A percentile compares a stretch with the other conserved stretches of the same genome.
Conservation (phyloP, 2,888 invertebrate genomes). For the Trisateles emortualis region DNA sequence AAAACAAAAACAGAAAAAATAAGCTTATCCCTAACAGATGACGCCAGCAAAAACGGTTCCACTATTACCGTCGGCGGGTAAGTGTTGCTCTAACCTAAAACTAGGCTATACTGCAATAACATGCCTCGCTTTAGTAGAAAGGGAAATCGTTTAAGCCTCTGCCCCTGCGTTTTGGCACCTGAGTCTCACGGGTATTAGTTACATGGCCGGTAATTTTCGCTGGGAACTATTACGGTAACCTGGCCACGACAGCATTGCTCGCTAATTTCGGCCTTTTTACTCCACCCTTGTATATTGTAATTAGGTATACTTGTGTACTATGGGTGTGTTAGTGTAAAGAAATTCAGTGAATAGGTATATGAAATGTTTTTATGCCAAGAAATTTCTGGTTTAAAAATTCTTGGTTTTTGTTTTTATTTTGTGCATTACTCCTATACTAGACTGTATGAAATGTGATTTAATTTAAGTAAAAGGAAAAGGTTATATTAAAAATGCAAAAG, state of each 20-base stretch:
- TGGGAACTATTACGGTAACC: conserved; percentile 43
- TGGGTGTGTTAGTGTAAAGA: neutral
- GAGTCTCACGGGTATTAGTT: conserved; percentile 62
- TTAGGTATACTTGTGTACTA: conserved; percentile 24
- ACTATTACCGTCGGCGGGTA: conserved; percentile 42
- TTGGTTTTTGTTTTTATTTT: neutral
- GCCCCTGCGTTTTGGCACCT: conserved; percentile 70
- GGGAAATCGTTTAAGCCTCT: conserved; percentile 76
- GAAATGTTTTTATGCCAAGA: neutral
- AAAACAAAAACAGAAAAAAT: conserved; percentile 18
- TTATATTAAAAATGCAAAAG: too few species aligned
- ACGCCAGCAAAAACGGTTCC: conserved; percentile 36
- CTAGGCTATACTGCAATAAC: conserved; percentile 69
- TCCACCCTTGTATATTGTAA: conserved; percentile 18
- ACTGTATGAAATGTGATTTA: too few species aligned
- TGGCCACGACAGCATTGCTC: conserved; percentile 38
- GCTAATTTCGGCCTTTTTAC: conserved; percentile 46
- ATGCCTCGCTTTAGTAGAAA: conserved; percentile 58
- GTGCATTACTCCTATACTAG: too few species aligned
- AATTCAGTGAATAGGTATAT: neutral
- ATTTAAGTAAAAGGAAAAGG: too few species aligned
- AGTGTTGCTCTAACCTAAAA: conserved; percentile 59
- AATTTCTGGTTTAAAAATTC: neutral
- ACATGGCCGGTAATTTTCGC: conserved; percentile 64
- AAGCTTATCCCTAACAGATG: conserved; percentile 37